Conservation (phyloP, 2,797 vertebrate species). For the Poeciliopsis presidionis region DNA sequence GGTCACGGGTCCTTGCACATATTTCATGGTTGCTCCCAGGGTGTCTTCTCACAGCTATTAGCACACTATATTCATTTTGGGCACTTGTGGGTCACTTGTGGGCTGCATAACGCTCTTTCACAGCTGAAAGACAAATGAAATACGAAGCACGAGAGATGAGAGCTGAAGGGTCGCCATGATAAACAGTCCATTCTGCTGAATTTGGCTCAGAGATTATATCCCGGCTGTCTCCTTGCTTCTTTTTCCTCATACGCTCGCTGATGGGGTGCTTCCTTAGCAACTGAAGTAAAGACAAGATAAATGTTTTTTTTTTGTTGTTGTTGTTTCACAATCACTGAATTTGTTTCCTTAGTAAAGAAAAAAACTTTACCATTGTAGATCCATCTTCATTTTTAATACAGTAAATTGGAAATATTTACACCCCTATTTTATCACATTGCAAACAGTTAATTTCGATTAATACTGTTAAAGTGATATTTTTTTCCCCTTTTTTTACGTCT, state of each 20-base stretch:
- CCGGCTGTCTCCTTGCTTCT: background rate
- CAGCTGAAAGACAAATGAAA: slow-evolving; percentile 42
- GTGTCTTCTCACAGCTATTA: slow-evolving; percentile 77
- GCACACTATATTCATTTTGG: slow-evolving; percentile 71
- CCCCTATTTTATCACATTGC: background rate
- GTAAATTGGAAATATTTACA: background rate
- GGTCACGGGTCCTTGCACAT: slow-evolving; percentile 83
- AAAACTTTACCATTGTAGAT: background rate
- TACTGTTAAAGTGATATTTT: background rate
- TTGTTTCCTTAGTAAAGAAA: background rate
- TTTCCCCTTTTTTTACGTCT: background rate
- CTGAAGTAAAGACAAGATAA: background rate
- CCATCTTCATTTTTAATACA: background rate
- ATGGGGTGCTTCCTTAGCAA: background rate
- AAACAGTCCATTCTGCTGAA: slow-evolving; percentile 23
- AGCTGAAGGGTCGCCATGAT: slow-evolving; percentile 14
- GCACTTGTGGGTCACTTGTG: slow-evolving; percentile 68
- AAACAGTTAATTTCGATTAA: background rate
- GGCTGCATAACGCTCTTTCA: slow-evolving; percentile 43
- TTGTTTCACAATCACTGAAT: background rate
- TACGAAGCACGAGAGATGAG: slow-evolving; percentile 30
- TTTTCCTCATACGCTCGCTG: slow-evolving; percentile 6
- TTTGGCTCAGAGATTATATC: slow-evolving; percentile 14
- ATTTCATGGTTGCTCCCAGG: slow-evolving; percentile 79
- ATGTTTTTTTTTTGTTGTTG: no score